Conservation (phyloP, 2,888 invertebrate species). For the Seira musarum region DNA sequence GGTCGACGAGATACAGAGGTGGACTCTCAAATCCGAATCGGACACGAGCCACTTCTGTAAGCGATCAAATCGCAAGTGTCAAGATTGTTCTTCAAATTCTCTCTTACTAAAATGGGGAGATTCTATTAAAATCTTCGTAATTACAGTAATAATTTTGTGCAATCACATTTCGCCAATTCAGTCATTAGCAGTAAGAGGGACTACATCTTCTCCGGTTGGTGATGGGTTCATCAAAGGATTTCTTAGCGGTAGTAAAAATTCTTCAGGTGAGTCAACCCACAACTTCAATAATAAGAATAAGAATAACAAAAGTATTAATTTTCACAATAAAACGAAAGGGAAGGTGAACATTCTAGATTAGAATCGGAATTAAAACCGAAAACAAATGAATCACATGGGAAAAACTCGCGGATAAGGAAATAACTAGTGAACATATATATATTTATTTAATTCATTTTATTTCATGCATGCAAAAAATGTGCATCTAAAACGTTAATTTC, state of each 20-base stretch:
- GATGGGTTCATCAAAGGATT: slow-evolving; percentile 32
- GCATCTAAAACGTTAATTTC: too few relatives aligned
- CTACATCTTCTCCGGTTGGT: slow-evolving; percentile 19
- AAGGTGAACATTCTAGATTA: slow-evolving; percentile 18
- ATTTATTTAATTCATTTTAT: too few relatives aligned
- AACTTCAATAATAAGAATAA: background rate
- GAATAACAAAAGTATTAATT: slow-evolving; percentile 1
- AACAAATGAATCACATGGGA: too few relatives aligned
- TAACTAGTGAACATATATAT: too few relatives aligned
- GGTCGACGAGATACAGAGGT: slow-evolving; percentile 12
- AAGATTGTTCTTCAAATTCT: background rate
- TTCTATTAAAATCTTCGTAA: background rate
- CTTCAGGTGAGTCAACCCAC: slow-evolving; percentile 20
- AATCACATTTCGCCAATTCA: background rate
- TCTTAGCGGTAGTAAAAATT: background rate
- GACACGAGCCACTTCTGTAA: slow-evolving; percentile 22
- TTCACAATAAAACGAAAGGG: slow-evolving; percentile 22
- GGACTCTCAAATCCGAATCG: slow-evolving; percentile 1
- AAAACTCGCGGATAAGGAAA: too few relatives aligned
- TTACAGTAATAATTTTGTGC: background rate
- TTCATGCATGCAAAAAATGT: too few relatives aligned
- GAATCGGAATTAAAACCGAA: too few relatives aligned
- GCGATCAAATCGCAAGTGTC: background rate
- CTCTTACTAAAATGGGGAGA: background rate
- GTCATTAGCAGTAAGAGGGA: slow-evolving; percentile 9